Conservation (phyloP, 2,113 vertebrate species). For the Ictalurus furcatus region DNA sequence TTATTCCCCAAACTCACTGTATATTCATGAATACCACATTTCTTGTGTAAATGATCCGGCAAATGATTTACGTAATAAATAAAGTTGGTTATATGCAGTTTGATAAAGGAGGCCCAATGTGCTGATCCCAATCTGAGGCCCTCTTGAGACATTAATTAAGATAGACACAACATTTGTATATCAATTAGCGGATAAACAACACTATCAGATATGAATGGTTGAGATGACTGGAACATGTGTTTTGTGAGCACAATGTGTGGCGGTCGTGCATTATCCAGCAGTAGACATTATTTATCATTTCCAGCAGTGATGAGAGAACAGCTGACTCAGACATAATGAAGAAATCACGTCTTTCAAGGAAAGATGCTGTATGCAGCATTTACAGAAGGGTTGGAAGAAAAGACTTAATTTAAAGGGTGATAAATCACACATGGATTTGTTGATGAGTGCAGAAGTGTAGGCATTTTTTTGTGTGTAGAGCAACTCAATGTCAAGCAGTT, state of each 20-base stretch:
- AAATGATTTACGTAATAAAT: neutral
- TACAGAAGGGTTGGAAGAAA: neutral
- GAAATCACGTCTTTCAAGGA: neutral
- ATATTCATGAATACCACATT: neutral
- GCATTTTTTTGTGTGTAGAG: neutral
- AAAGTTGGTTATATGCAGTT: neutral
- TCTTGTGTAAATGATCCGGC: neutral
- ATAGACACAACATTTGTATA: neutral
- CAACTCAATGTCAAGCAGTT: neutral
- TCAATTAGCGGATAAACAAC: slow-evolving; percentile 12
- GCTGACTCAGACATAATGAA: neutral
- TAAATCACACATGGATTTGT: slow-evolving; percentile 2
- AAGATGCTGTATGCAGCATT: neutral
- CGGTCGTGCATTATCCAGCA: neutral
- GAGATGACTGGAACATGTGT: neutral
- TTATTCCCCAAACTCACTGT: neutral
- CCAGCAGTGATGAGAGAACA: slow-evolving; percentile 3
- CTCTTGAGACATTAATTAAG: neutral
- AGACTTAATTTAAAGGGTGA: neutral
- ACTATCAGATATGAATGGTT: neutral
- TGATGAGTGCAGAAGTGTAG: slow-evolving; percentile 11
- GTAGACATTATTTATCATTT: slow-evolving; percentile 12
- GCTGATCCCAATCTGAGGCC: neutral
- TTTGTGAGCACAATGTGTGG: neutral
- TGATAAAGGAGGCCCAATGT: neutral